phyloP scores from a whole-genome alignment of 92 coral and sea anemone species.

The Muricea muricata region DNA sequence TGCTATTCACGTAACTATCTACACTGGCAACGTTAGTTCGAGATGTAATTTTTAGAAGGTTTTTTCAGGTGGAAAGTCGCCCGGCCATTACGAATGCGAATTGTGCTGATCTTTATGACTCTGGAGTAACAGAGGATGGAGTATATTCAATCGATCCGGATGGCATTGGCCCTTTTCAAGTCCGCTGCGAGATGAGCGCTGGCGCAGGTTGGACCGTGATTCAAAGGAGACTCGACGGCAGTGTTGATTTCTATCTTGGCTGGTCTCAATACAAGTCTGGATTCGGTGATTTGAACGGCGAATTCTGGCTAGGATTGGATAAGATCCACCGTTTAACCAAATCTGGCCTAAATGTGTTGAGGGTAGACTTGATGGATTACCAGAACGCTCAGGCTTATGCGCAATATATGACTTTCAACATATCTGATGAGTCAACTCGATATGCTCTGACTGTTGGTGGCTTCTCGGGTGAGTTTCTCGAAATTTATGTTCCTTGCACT shows the following conservation, averaged over 20 bases:
- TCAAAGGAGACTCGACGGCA: conserved; percentile 10
- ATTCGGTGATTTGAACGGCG: conserved; percentile 4
- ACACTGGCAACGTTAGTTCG: too few relatives aligned
- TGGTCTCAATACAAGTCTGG: conserved; percentile 9
- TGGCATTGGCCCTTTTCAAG: conserved; percentile 18
- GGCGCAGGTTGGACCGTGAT: conserved; percentile 36
- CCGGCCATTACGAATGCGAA: too few relatives aligned
- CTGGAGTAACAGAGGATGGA: conserved; percentile 8
- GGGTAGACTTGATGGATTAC: background rate
- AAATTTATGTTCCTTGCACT: too few relatives aligned
- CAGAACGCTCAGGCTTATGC: background rate
- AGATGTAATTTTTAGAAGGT: too few relatives aligned
- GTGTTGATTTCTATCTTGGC: conserved; percentile 8
- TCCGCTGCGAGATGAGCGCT: conserved; percentile 22
- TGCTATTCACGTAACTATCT: too few relatives aligned
- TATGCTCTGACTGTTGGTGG: background rate
- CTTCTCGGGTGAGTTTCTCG: background rate
- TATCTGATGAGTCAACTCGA: background rate
- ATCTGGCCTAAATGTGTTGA: background rate
- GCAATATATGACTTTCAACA: background rate
- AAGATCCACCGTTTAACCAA: background rate
- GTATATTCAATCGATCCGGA: conserved; percentile 24
- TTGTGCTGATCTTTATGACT: conserved; percentile 2
- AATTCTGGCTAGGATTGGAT: conserved; percentile 17
- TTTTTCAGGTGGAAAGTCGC: too few relatives aligned